Percentiles rank a stretch among this genome's conserved stretches.
Conservation (phyloP, 2,797 vertebrate species). For the Aplochiton taeniatus region DNA sequence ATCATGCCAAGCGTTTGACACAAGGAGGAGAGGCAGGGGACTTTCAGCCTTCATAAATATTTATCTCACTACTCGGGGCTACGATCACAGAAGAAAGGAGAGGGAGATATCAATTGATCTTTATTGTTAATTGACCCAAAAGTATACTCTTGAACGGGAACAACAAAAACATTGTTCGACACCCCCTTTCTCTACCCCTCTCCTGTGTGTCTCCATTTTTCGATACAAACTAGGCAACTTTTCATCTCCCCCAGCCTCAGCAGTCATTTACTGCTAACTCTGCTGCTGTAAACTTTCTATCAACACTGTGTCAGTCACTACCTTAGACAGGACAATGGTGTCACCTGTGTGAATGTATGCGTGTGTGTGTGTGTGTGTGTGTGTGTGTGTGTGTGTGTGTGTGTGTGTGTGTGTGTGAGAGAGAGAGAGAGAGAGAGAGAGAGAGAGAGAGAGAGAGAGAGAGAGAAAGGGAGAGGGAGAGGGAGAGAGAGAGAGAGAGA, state of each 20-base stretch:
- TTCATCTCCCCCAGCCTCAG: background rate
- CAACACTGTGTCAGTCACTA: slow-evolving; percentile 56
- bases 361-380: no score
- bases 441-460: slow-evolving; percentile 23
- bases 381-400: no score
- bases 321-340: no score
- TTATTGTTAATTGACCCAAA: slow-evolving; percentile 77
- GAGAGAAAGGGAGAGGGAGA: slow-evolving; percentile 10
- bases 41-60: slow-evolving; percentile 78
- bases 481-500: slow-evolving; percentile 17
- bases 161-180: slow-evolving; percentile 71
- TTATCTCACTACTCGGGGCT: slow-evolving; percentile 72
- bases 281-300: slow-evolving; percentile 64
- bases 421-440: slow-evolving; percentile 50
- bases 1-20: slow-evolving; percentile 71
- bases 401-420: slow-evolving; percentile 9
- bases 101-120: slow-evolving; percentile 72
- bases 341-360: no score
- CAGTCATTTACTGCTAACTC: slow-evolving; percentile 48
- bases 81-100: slow-evolving; percentile 65
- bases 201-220: slow-evolving; percentile 6
- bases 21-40: slow-evolving; percentile 69
- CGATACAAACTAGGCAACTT: slow-evolving; percentile 1
- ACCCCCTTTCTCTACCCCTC: slow-evolving; percentile 35
- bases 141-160: slow-evolving; percentile 63